phyloP scores from a whole-genome alignment of 2,888 invertebrate species.

The Drosophila yooni region DNA sequence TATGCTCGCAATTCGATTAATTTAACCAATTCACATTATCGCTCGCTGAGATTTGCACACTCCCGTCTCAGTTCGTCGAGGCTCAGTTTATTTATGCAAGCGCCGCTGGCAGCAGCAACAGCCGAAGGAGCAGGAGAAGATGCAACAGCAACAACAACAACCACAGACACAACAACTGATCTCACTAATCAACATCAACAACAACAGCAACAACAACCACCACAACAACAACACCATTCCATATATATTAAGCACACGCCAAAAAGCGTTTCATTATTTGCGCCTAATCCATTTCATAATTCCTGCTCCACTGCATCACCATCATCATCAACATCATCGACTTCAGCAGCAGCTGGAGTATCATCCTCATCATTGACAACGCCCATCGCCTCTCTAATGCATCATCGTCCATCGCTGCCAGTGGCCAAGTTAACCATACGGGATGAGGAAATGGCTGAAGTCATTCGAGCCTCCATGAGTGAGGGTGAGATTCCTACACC shows the following conservation, averaged over 20 bases:
- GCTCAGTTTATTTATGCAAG: conserved; percentile 83
- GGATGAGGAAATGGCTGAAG: conserved; percentile 83
- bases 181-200: conserved; percentile 54
- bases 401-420: conserved; percentile 83
- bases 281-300: conserved; percentile 74
- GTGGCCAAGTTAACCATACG: conserved; percentile 82
- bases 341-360: conserved; percentile 13
- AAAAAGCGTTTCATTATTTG: conserved; percentile 69
- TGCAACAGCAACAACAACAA: conserved; percentile 39
- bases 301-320: conserved; percentile 55
- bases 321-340: conserved; percentile 49
- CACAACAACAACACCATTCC: conserved; percentile 63
- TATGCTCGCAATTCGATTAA: conserved; percentile 84
- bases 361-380: conserved; percentile 62
- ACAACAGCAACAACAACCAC: conserved; percentile 35
- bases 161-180: conserved; percentile 57
- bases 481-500: conserved; percentile 75
- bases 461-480: conserved; percentile 82
- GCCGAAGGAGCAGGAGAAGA: conserved; percentile 11
- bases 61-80: conserved; percentile 84
- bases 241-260: conserved; percentile 74
- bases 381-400: conserved; percentile 68
- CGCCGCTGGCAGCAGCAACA: conserved; percentile 44
- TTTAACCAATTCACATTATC: conserved; percentile 84
- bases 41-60: conserved; percentile 84